phyloP scores from a whole-genome alignment of 53 echinoderm and acorn worm genomes.

The Henricia sp. region DNA sequence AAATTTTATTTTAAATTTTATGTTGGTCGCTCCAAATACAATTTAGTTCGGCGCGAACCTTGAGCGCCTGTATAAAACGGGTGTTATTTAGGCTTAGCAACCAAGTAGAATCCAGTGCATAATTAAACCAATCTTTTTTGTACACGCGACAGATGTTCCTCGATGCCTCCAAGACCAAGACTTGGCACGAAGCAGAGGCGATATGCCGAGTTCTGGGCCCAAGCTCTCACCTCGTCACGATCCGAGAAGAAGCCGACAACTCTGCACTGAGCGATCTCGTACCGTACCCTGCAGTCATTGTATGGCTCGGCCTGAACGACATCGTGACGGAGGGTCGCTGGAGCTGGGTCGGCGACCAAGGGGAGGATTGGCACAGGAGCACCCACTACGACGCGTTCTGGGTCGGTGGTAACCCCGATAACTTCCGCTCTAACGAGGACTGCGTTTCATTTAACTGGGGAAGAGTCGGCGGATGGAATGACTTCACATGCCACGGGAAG shows the following conservation, averaged over 20 bases:
- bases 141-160: neutral
- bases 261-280: neutral
- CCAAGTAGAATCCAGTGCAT: neutral
- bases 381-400: neutral
- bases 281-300: neutral
- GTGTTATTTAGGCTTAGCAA: neutral
- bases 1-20: neutral
- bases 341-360: conserved; percentile 9
- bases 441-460: neutral
- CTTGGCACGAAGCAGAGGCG: conserved; percentile 26
- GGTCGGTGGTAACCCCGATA: neutral
- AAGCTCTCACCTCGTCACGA: conserved; percentile 9
- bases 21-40: neutral
- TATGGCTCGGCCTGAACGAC: conserved; percentile 38
- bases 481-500: neutral
- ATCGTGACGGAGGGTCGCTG: neutral
- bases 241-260: neutral
- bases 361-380: neutral
- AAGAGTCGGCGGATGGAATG: neutral
- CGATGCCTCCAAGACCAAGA: neutral
- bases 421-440: neutral
- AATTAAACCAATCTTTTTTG: neutral
- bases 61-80: neutral
- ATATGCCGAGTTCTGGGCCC: conserved; percentile 14
- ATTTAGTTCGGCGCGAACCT: no score